Evolutionary conservation across 2,888 invertebrate species (phyloP).

Genomic region (Leptopilina myrica): DNA sequence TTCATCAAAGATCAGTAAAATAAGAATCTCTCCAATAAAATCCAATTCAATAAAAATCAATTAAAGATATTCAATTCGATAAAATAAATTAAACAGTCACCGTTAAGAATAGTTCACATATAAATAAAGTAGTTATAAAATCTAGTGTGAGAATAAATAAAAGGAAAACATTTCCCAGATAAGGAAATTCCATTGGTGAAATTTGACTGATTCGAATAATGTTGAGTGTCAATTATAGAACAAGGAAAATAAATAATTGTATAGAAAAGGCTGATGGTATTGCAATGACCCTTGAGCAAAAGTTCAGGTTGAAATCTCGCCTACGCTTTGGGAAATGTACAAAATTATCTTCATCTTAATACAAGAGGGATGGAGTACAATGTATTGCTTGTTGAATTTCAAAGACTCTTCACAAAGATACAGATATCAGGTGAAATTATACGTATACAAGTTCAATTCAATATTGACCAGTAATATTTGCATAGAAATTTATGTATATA

Average conservation of each 20-base stretch:
- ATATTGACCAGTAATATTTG: constrained; percentile 8
- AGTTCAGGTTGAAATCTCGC: constrained; percentile 23
- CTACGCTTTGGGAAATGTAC: not conserved
- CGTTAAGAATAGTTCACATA: no score
- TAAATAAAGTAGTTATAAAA: no score
- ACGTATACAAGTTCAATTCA: not conserved
- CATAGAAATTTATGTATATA: not conserved
- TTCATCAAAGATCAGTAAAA: no score
- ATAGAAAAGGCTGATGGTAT: not conserved
- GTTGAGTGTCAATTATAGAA: not conserved
- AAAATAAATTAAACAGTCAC: no score
- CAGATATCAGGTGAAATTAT: constrained; percentile 20
- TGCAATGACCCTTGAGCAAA: constrained; percentile 17
- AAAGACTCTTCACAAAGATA: not conserved
- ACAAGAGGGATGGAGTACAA: constrained; percentile 11
- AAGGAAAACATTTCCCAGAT: no score
- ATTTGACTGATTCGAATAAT: no score
- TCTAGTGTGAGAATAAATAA: no score
- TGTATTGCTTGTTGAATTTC: not conserved
- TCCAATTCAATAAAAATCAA: no score
- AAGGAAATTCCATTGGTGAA: no score
- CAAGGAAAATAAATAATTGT: not conserved
- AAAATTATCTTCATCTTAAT: constrained; percentile 34
- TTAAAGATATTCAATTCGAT: no score
- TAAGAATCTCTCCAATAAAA: no score